A percentile compares a stretch with the other conserved stretches of the same genome.
Conservation (phyloP, 2,888 invertebrate genomes). For the Dendrolimus pini region DNA sequence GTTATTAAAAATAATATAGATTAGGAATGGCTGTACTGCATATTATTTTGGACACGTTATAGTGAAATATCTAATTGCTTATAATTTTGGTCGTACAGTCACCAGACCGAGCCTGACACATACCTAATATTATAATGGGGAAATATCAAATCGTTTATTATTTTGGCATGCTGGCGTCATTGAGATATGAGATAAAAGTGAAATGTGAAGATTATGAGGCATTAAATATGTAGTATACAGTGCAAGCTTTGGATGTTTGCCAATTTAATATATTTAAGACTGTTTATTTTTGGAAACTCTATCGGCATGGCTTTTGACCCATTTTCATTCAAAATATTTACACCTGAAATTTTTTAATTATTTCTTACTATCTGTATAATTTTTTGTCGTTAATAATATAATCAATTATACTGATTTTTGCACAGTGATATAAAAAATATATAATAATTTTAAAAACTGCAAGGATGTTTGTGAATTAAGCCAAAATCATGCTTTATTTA, state of each 20-base stretch:
- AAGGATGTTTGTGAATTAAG: no score
- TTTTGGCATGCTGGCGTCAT: neutral
- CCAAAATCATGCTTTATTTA: no score
- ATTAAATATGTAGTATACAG: neutral
- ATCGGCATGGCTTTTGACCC: slow-evolving; percentile 43
- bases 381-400: no score
- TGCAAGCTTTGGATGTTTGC: neutral
- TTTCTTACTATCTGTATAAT: no score
- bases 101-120: no score
- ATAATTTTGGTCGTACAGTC: neutral
- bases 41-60: no score
- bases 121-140: no score
- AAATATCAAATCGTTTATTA: neutral
- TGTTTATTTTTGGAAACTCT: slow-evolving; percentile 41
- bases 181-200: neutral
- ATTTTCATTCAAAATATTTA: slow-evolving; percentile 18
- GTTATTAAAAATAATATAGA: no score
- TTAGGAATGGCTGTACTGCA: no score
- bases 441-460: no score
- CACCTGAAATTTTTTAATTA: neutral
- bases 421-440: no score
- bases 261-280: neutral
- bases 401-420: no score
- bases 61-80: neutral
- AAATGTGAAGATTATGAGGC: neutral